Evolutionary conservation across 2,888 invertebrate species (phyloP).

Genomic region (Synergus umbraculus): DNA sequence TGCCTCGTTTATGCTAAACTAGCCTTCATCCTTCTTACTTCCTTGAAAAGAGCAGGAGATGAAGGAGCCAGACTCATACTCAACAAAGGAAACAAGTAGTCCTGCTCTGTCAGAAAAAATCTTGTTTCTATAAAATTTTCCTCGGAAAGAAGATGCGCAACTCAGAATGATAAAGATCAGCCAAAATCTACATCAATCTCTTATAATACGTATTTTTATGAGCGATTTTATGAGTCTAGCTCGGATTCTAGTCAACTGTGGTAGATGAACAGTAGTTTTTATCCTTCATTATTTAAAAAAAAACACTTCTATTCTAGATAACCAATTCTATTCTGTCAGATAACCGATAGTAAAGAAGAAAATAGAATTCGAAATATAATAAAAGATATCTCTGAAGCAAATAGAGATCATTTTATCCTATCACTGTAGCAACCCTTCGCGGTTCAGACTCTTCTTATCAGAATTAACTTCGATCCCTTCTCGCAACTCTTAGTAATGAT

Average conservation of each 20-base stretch:
- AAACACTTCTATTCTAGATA: neutral
- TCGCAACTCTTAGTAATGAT: slow-evolving; percentile 48
- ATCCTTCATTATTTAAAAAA: neutral
- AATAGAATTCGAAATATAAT: neutral
- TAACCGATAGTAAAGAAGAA: neutral
- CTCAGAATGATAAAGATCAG: neutral
- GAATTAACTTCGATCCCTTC: slow-evolving; percentile 64
- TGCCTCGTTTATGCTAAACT: slow-evolving; percentile 70
- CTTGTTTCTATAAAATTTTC: neutral
- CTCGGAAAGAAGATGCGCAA: neutral
- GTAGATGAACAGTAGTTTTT: neutral
- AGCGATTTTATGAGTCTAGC: no score
- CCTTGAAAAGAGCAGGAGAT: slow-evolving; percentile 43
- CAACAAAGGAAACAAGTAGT: slow-evolving; percentile 27
- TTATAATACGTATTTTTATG: no score
- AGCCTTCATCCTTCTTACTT: slow-evolving; percentile 44
- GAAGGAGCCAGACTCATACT: slow-evolving; percentile 16
- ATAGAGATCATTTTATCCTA: slow-evolving; percentile 67
- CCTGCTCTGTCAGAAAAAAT: slow-evolving; percentile 8
- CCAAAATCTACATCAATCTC: neutral
- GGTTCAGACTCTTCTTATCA: slow-evolving; percentile 61
- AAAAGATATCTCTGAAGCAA: slow-evolving; percentile 59
- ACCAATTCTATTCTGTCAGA: no score
- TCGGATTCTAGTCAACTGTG: no score
- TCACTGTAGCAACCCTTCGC: slow-evolving; percentile 55